A percentile compares a stretch with the other conserved stretches of the same genome.
Conservation (phyloP, 2,888 invertebrate genomes). For the Cataglyphis albicans region DNA sequence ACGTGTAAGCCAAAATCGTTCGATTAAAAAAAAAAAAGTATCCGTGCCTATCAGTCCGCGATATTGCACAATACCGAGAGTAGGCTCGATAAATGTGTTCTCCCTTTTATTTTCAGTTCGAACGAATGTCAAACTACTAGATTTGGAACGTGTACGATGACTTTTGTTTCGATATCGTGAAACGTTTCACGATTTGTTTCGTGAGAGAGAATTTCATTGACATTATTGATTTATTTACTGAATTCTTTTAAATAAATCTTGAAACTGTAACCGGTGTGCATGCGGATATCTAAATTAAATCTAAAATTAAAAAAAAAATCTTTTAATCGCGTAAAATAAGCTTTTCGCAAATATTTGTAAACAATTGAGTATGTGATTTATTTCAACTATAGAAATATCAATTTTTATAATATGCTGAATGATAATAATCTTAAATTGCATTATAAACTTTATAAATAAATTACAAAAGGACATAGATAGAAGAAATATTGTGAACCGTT, state of each 20-base stretch:
- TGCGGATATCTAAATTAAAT: neutral
- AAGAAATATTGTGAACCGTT: conserved; percentile 35
- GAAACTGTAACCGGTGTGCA: neutral
- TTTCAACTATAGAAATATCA: conserved; percentile 2
- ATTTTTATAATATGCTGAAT: neutral
- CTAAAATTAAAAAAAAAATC: neutral
- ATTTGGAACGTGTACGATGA: conserved; percentile 42
- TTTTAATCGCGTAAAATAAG: neutral
- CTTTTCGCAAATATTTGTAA: neutral
- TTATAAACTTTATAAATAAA: conserved; percentile 13
- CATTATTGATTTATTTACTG: conserved; percentile 20
- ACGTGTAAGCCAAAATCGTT: conserved; percentile 65
- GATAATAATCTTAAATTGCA: conserved; percentile 39
- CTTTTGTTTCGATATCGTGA: conserved; percentile 39
- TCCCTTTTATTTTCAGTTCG: conserved; percentile 51
- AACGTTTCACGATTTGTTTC: conserved; percentile 30
- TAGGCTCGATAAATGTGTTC: conserved; percentile 57
- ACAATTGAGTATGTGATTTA: neutral
- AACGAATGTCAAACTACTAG: conserved; percentile 49
- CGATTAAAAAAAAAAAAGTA: conserved; percentile 52
- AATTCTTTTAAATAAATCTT: conserved; percentile 1
- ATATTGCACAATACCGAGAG: conserved; percentile 57
- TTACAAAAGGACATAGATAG: neutral
- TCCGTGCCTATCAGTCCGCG: conserved; percentile 58
- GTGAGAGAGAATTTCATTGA: conserved; percentile 21